Conservation (phyloP, 2,113 vertebrate species). For the Strix aluco region DNA sequence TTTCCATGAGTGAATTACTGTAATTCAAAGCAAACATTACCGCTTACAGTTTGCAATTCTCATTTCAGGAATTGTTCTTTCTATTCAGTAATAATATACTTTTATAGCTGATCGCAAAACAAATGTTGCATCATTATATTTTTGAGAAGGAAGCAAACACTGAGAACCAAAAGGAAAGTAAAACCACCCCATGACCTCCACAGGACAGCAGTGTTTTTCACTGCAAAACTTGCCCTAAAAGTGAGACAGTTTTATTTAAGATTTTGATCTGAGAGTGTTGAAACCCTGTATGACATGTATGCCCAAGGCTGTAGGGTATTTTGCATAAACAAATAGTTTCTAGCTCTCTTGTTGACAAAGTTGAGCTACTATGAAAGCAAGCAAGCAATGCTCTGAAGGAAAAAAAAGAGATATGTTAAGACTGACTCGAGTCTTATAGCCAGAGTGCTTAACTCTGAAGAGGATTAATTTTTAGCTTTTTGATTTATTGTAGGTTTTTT, state of each 20-base stretch:
- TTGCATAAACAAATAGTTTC: background rate
- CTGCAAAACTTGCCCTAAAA: background rate
- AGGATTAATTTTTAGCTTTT: background rate
- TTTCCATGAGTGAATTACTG: background rate
- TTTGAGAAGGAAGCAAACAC: background rate
- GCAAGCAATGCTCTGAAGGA: fast-evolving
- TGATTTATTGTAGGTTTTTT: background rate
- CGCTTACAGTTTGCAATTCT: background rate
- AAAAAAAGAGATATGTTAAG: background rate
- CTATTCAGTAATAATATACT: background rate
- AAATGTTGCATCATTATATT: background rate
- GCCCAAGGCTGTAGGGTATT: background rate
- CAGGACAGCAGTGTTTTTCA: background rate
- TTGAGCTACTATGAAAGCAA: background rate
- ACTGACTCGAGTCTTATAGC: background rate
- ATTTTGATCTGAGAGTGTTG: background rate
- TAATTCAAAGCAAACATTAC: background rate
- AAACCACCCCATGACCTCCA: background rate
- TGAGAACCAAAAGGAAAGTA: background rate
- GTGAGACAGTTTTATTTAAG: background rate
- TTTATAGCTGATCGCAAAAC: background rate
- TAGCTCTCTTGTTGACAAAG: background rate
- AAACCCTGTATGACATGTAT: background rate
- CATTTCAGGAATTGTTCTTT: background rate
- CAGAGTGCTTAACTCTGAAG: background rate